Conservation (phyloP, 1,140 invertebrate species). For the Aleiodes sp. region DNA sequence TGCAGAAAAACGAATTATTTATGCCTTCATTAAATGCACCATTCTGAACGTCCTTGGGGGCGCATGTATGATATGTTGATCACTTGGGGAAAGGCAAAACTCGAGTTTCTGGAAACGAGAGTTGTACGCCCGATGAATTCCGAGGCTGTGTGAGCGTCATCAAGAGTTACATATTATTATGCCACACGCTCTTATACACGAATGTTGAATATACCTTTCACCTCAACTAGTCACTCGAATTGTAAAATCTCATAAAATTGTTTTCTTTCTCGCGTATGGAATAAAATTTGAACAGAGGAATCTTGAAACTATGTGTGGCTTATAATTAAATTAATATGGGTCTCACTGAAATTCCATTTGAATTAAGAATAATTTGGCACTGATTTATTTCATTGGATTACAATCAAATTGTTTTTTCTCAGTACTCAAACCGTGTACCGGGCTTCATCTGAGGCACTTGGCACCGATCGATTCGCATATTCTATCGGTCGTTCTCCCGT, state of each 20-base stretch:
- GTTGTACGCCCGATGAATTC: constrained; percentile 19
- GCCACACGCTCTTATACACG: background rate
- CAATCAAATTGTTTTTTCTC: constrained; percentile 17
- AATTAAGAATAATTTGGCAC: background rate
- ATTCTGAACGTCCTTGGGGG: constrained; percentile 18
- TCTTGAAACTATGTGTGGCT: no score
- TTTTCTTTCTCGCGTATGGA: no score
- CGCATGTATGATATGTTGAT: constrained; percentile 5
- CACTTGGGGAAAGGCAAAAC: constrained; percentile 19
- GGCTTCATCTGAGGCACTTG: constrained; percentile 45
- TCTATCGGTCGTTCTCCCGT: constrained; percentile 59
- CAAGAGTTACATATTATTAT: constrained; percentile 25
- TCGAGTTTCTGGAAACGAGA: constrained; percentile 31
- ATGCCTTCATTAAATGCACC: constrained; percentile 17
- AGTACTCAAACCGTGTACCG: background rate
- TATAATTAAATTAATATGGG: no score
- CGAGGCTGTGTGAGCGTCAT: constrained; percentile 28
- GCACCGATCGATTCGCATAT: constrained; percentile 61
- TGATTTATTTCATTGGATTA: constrained; percentile 2
- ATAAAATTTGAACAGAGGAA: no score
- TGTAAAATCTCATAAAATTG: no score
- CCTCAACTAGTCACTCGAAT: background rate
- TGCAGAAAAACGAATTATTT: constrained; percentile 15
- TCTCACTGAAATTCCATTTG: no score
- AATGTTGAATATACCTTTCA: constrained; percentile 1